These are phyloP conservation scores for Gadus macrocephalus DNA, from an alignment of 2,113 vertebrate species.

Conservation along the genomic window DNA sequence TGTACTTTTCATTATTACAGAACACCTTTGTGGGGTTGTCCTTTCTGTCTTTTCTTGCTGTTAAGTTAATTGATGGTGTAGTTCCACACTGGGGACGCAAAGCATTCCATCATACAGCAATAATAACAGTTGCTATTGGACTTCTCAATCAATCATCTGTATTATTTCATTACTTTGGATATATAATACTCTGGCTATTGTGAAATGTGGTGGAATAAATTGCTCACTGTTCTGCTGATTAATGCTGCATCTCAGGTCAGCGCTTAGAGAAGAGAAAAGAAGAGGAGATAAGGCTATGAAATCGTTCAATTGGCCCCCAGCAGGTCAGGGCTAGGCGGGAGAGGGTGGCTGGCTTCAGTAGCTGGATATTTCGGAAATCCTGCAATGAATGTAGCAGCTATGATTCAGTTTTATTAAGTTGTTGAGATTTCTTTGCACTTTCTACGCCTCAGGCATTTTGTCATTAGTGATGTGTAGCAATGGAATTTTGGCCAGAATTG, in stretches of 20 bases:
- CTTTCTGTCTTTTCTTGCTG: not conserved
- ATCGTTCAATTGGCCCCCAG: not conserved
- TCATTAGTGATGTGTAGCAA: no score
- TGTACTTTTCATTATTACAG: not conserved
- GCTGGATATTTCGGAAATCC: no score
- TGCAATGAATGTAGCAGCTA: no score
- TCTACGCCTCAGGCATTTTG: no score
- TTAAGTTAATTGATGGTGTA: slow-evolving; percentile 2
- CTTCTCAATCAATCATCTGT: slow-evolving; percentile 7
- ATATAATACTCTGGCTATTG: not conserved
- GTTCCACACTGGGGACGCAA: not conserved
- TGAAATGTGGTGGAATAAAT: not conserved
- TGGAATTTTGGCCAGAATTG: no score
- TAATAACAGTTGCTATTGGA: slow-evolving; percentile 5
- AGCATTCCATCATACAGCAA: slow-evolving; percentile 2
- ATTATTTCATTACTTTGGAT: slow-evolving; percentile 1
- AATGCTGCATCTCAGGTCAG: not conserved
- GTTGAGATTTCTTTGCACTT: no score
- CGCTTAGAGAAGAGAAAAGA: not conserved
- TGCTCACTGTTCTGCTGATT: not conserved
- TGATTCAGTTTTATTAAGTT: no score
- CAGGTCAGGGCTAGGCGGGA: no score
- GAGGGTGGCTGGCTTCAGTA: no score
- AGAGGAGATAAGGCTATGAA: not conserved
- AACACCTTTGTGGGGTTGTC: not conserved